phyloP scores from a whole-genome alignment of 2,797 vertebrate species.

The Hypotaenidia philippensis region DNA sequence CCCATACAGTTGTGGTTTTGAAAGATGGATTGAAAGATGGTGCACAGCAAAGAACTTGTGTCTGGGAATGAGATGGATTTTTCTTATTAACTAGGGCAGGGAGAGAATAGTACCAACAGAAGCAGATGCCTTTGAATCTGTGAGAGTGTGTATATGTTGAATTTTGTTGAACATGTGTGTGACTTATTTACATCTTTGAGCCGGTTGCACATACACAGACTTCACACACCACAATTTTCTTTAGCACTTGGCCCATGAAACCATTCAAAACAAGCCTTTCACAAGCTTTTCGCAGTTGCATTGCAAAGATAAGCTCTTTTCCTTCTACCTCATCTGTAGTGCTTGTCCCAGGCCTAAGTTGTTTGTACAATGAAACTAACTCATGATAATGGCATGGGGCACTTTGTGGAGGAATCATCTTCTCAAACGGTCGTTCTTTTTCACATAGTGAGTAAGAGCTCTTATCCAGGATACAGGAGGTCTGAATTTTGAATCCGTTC shows the following conservation, averaged over 20 bases:
- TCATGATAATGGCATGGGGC: background rate
- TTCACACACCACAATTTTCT: background rate
- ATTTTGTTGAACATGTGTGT: background rate
- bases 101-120: background rate
- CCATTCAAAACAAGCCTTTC: background rate
- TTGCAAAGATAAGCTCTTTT: background rate
- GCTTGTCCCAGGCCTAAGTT: background rate
- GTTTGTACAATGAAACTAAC: background rate
- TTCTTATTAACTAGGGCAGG: background rate
- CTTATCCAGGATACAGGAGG: background rate
- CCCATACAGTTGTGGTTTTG: background rate
- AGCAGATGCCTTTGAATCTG: background rate
- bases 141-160: background rate
- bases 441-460: background rate
- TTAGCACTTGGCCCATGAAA: background rate
- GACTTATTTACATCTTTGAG: background rate
- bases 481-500: background rate
- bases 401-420: background rate
- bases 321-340: background rate
- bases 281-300: background rate
- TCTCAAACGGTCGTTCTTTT: background rate
- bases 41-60: background rate
- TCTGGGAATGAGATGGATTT: background rate
- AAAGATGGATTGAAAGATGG: background rate
- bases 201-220: background rate